These are phyloP conservation scores for Watersipora subatra DNA, from an alignment of 1,140 invertebrate species.

Conservation along the genomic window DNA sequence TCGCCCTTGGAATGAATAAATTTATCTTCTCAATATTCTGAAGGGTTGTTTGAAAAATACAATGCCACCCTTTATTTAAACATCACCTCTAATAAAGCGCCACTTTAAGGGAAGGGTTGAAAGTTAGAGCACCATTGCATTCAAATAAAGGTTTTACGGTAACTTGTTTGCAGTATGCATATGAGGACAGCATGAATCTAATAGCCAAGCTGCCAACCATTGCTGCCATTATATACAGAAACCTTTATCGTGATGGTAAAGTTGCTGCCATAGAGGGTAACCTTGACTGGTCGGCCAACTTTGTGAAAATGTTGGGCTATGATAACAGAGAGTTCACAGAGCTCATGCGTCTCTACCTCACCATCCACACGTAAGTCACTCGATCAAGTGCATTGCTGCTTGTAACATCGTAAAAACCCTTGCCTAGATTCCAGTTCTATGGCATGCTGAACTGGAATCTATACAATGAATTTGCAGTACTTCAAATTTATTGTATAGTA, in stretches of 20 bases:
- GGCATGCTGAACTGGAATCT: too few relatives aligned
- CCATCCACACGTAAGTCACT: slow-evolving; percentile 66
- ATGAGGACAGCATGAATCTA: slow-evolving; percentile 89
- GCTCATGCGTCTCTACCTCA: slow-evolving; percentile 83
- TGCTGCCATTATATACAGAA: slow-evolving; percentile 85
- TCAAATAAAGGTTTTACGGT: neutral
- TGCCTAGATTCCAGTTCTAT: too few relatives aligned
- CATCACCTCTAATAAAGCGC: too few relatives aligned
- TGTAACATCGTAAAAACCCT: too few relatives aligned
- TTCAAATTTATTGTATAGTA: too few relatives aligned
- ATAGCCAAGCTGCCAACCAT: slow-evolving; percentile 89
- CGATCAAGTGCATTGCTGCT: neutral
- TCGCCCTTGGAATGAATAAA: too few relatives aligned
- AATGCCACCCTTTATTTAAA: too few relatives aligned
- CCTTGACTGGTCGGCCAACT: slow-evolving; percentile 90
- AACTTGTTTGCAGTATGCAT: slow-evolving; percentile 47
- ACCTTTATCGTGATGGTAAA: slow-evolving; percentile 71
- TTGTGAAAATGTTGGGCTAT: slow-evolving; percentile 80
- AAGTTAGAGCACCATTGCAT: too few relatives aligned
- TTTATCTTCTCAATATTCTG: too few relatives aligned
- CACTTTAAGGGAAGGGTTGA: too few relatives aligned
- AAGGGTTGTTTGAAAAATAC: too few relatives aligned
- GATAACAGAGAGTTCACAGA: slow-evolving; percentile 74
- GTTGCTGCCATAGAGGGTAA: slow-evolving; percentile 73
- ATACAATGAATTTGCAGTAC: too few relatives aligned